These are phyloP conservation scores for Odocoileus hemionus DNA, from an alignment of 2,113 vertebrate species.

Conservation along the genomic window DNA sequence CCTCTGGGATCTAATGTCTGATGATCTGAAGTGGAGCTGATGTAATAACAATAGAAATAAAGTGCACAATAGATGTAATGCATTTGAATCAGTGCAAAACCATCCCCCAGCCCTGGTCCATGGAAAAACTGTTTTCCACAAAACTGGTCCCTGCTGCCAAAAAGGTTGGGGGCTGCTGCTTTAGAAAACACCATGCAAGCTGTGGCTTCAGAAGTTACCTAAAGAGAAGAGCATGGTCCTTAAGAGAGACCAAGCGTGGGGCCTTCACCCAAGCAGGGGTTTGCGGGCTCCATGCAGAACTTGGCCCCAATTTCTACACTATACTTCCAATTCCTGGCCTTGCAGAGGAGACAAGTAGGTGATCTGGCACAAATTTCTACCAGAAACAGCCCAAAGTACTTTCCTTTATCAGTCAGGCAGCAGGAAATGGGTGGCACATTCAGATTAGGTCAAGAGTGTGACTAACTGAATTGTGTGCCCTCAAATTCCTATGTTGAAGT, in stretches of 20 bases:
- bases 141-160: background rate
- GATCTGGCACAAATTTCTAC: background rate
- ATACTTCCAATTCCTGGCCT: background rate
- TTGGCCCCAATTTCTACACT: background rate
- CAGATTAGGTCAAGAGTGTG: background rate
- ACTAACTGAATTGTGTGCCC: background rate
- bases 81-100: background rate
- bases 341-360: background rate
- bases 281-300: background rate
- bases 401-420: background rate
- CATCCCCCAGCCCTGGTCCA: background rate
- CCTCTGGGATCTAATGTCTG: background rate
- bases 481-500: fast-evolving
- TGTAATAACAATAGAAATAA: background rate
- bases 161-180: background rate
- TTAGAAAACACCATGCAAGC: fast-evolving
- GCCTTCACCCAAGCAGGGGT: background rate
- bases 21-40: background rate
- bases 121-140: background rate
- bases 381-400: background rate
- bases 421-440: background rate
- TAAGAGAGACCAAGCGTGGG: background rate
- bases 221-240: background rate
- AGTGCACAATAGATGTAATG: background rate
- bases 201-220: fast-evolving